Base-by-base conservation (phyloP, 2,113 vertebrate species). In the Theropithecus gelada region DNA sequence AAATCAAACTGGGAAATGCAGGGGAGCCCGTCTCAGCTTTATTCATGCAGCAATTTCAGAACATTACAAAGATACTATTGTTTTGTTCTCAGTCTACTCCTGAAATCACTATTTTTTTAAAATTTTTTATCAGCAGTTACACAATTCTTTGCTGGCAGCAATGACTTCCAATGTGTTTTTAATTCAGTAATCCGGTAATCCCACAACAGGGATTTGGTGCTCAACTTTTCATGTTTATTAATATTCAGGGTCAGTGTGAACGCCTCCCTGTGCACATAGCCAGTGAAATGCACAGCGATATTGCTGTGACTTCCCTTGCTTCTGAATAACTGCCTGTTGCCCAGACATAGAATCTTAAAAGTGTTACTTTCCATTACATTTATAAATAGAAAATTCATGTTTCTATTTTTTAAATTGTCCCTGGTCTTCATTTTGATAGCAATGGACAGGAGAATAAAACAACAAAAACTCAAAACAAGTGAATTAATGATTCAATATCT, bases 1-100 rank as follows among this genome's bases (percentile, higher is more conserved):
- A 98, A 70, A 91, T 95, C 88, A 5, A 73, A 90, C 93, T 95
- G 97, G 97, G 94, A 93, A 97, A 92, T 32, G 91, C 95, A 20
- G 0, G 0, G 78, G 81, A 35, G 80, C 70, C 75, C 8, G n/a
- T 3, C 79, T 85, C 80, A 40, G 68, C 86, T 76, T 40, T 80
- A 48, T 95, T 76, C 78, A 10, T 38, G 61, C 6, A 38, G 18
- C 80, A 16, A 18, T 68, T 96, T 82, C 95, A 83, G 92, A 86
- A 83, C 20, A 27, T 64, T 59, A 92, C 93, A 96, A 90, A 96
- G 88, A 79, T 79, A 35, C 30, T 50, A 89, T 75, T 97, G 94
- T 97, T 98, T 94, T 64, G 93, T 50, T 80, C 85, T 94, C 88
- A 20, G 20, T 57, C 59, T 85, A 48, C 68, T 90, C 85, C 89